A percentile compares a stretch with the other conserved stretches of the same genome.
These are phyloP conservation scores for Lagopus muta DNA, from an alignment of 2,113 vertebrate species.

Conservation along the genomic window DNA sequence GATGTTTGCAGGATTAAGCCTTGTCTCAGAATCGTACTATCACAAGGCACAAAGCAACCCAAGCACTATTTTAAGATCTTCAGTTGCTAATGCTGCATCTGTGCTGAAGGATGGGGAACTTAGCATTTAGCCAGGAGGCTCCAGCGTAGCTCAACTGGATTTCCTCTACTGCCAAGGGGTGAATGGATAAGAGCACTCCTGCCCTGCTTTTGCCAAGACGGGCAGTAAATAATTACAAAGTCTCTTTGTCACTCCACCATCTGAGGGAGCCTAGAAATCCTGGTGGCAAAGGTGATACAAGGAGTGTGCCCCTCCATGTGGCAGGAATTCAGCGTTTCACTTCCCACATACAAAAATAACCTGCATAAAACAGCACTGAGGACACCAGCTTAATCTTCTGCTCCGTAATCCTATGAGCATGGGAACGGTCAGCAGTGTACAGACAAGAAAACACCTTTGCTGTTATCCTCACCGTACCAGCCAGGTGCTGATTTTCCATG, in stretches of 20 bases:
- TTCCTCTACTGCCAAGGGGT: background rate
- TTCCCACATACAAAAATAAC: constrained; percentile 23
- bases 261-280: background rate
- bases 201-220: background rate
- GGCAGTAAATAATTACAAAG: background rate
- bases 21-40: background rate
- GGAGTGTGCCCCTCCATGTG: background rate
- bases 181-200: background rate
- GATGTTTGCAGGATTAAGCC: background rate
- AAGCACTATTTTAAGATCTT: background rate
- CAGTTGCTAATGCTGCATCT: background rate
- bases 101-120: background rate
- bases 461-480: accelerated
- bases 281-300: background rate
- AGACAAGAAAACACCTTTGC: background rate
- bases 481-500: background rate
- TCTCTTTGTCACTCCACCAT: background rate
- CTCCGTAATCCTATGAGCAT: constrained; percentile 1
- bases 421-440: background rate
- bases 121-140: background rate
- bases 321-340: background rate
- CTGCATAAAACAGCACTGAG: background rate
- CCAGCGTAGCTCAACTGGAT: background rate
- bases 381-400: constrained; percentile 37
- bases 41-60: background rate